phyloP scores from a whole-genome alignment of 2,888 invertebrate species.

The Stegana nigrithorax region DNA sequence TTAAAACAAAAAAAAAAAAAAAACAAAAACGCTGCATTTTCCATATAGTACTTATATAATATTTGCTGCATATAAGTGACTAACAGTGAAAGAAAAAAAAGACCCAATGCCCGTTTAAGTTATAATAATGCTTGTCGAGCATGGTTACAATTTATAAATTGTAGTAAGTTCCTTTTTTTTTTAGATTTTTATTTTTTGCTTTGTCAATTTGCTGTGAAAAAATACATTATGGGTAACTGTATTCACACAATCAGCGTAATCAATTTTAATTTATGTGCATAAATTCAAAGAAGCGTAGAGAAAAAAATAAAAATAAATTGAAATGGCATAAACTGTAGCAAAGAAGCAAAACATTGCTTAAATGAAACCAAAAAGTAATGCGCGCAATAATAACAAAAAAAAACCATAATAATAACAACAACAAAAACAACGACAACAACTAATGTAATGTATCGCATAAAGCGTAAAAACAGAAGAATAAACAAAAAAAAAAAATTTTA shows the following conservation, averaged over 20 bases:
- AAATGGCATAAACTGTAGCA: slow-evolving; percentile 24
- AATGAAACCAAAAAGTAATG: not conserved
- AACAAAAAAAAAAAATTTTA: not conserved
- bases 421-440: not conserved
- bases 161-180: not conserved
- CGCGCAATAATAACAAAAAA: not conserved
- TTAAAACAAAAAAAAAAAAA: too few relatives aligned
- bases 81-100: too few relatives aligned
- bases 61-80: too few relatives aligned
- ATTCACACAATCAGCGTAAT: slow-evolving; percentile 16
- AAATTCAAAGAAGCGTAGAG: slow-evolving; percentile 29
- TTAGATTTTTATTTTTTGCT: not conserved
- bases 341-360: slow-evolving; percentile 13
- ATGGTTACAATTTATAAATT: not conserved
- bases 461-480: not conserved
- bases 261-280: slow-evolving; percentile 44
- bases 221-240: not conserved
- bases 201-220: not conserved
- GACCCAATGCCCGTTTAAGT: too few relatives aligned
- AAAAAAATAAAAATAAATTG: slow-evolving; percentile 16
- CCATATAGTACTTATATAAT: too few relatives aligned
- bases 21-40: too few relatives aligned
- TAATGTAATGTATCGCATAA: too few relatives aligned
- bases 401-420: not conserved
- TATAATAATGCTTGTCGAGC: too few relatives aligned